Conservation (phyloP, 2,888 invertebrate genomes). For the Abrostola tripartita region DNA sequence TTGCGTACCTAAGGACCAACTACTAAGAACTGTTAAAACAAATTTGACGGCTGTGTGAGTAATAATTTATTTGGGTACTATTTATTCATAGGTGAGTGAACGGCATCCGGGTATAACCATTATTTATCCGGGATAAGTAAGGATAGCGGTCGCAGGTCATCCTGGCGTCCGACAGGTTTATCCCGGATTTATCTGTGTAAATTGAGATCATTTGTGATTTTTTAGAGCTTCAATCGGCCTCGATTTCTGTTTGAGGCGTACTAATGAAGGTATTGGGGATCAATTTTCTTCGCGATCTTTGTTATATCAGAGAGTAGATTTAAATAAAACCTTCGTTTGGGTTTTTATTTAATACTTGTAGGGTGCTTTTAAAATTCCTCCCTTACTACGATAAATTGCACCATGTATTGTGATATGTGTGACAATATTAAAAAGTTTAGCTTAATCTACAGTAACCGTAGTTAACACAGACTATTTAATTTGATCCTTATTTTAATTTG, state of each 20-base stretch:
- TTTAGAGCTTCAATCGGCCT: conserved; percentile 20
- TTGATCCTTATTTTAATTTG: no score
- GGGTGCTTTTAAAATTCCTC: no score
- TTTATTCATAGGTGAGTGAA: conserved; percentile 55
- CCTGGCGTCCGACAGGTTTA: conserved; percentile 44
- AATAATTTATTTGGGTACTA: conserved; percentile 52
- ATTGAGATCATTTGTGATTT: conserved; percentile 44
- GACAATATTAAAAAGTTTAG: no score
- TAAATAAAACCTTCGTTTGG: no score
- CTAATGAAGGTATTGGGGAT: conserved; percentile 6
- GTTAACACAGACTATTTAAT: no score
- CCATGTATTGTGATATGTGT: no score
- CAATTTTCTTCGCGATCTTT: not conserved
- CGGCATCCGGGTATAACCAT: conserved; percentile 46
- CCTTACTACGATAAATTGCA: no score
- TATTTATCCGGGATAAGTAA: conserved; percentile 57
- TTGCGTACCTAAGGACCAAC: not conserved
- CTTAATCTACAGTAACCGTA: no score
- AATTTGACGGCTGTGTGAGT: conserved; percentile 38
- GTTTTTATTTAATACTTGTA: no score
- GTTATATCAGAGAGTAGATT: no score
- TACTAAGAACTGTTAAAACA: conserved; percentile 36
- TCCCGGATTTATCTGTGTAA: conserved; percentile 36
- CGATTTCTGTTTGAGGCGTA: not conserved
- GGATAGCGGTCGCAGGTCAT: conserved; percentile 52